Conservation (phyloP, 1,140 invertebrate genomes). For the Meteorus sp. region DNA sequence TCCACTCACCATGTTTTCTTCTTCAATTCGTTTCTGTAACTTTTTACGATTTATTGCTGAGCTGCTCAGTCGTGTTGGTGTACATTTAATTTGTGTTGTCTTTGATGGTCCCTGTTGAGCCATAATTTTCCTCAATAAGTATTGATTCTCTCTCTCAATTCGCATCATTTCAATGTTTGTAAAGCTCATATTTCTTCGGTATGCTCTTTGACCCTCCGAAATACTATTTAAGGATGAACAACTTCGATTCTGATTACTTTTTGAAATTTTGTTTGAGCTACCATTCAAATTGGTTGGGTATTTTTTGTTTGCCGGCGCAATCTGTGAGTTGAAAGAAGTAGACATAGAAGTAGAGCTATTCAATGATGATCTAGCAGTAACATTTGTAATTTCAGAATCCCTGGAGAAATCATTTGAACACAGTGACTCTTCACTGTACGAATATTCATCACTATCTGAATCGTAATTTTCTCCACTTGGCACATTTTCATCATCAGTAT, state of each 20-base stretch:
- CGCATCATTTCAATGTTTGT: constrained; percentile 52
- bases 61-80: constrained; percentile 33
- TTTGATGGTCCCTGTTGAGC: constrained; percentile 40
- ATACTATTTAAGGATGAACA: constrained; percentile 1
- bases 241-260: constrained; percentile 4
- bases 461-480: not conserved
- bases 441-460: constrained; percentile 32
- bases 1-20: constrained; percentile 45
- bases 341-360: constrained; percentile 15
- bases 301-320: not conserved
- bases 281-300: not conserved
- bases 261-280: not conserved
- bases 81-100: constrained; percentile 7
- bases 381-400: constrained; percentile 36
- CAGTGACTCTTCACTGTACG: constrained; percentile 41
- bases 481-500: not conserved
- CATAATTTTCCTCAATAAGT: constrained; percentile 56
- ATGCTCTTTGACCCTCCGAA: not conserved
- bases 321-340: not conserved
- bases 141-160: constrained; percentile 58
- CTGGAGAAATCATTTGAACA: constrained; percentile 36
- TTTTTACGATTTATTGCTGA: constrained; percentile 50
- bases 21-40: constrained; percentile 45
- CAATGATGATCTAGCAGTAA: constrained; percentile 27
- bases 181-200: constrained; percentile 56